phyloP scores from a whole-genome alignment of 2,888 invertebrate species.

The Drosophila bunnanda region DNA sequence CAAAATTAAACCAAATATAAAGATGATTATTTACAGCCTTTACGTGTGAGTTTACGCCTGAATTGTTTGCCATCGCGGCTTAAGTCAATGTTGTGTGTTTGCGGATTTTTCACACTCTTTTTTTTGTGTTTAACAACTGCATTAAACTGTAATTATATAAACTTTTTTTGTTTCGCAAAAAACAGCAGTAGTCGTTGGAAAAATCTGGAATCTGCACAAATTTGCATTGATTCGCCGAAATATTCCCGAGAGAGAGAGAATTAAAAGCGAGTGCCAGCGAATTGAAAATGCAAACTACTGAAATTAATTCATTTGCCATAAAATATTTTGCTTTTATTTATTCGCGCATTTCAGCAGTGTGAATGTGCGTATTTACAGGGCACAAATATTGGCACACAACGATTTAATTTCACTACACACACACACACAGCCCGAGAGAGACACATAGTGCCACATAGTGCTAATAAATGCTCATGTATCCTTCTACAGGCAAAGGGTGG shows the following conservation, averaged over 20 bases:
- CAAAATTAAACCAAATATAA: constrained; percentile 48
- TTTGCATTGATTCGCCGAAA: constrained; percentile 35
- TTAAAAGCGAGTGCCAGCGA: constrained; percentile 22
- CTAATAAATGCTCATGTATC: constrained; percentile 11
- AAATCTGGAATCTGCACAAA: constrained; percentile 23
- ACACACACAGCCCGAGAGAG: not conserved
- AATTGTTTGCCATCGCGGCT: constrained; percentile 24
- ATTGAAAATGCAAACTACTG: constrained; percentile 51
- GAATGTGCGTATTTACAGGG: constrained; percentile 25
- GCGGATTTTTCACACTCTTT: constrained; percentile 11
- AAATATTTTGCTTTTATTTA: constrained; percentile 63
- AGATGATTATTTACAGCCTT: constrained; percentile 41
- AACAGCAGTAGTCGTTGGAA: constrained; percentile 2
- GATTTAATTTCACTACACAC: constrained; percentile 56
- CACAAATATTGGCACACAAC: constrained; percentile 65
- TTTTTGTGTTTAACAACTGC: constrained; percentile 39
- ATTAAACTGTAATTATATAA: constrained; percentile 57
- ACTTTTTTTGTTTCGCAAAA: not conserved
- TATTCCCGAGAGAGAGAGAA: constrained; percentile 17
- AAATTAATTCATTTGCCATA: constrained; percentile 69
- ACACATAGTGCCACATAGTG: not conserved
- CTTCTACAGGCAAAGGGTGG: constrained; percentile 12
- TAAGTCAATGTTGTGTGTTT: constrained; percentile 30
- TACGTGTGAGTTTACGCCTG: constrained; percentile 22
- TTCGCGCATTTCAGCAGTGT: constrained; percentile 46